Evolutionary conservation across 2,797 vertebrate genomes (phyloP).

Genomic region (Tapirus indicus): DNA sequence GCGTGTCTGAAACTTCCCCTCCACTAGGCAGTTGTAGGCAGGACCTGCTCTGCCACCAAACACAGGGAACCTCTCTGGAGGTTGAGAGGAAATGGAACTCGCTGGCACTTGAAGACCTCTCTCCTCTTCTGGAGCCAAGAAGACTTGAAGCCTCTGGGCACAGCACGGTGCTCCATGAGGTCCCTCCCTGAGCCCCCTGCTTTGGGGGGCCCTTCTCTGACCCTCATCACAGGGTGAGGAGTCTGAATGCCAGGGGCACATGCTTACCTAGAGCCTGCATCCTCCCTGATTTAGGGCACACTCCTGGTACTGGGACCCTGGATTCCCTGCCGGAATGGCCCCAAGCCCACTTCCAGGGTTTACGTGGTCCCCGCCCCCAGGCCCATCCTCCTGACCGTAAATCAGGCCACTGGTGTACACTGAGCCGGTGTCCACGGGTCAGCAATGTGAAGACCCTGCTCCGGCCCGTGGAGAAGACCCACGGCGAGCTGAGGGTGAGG

Average conservation of each 20-base stretch:
- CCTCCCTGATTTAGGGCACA: not conserved
- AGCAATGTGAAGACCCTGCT: not conserved
- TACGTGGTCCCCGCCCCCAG: fast-evolving
- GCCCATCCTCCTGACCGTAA: not conserved
- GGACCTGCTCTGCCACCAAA: not conserved
- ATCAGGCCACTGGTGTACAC: not conserved
- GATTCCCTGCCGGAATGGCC: too few species aligned
- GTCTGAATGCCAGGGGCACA: not conserved
- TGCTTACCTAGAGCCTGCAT: not conserved
- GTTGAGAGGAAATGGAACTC: not conserved
- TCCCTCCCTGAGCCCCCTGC: not conserved
- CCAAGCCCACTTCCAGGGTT: not conserved
- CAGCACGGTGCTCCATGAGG: not conserved
- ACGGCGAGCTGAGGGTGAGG: not conserved
- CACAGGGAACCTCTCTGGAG: not conserved
- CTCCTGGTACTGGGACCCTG: not conserved
- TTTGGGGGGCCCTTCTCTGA: not conserved
- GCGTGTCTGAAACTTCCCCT: not conserved
- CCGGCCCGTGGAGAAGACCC: not conserved
- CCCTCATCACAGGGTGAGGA: not conserved
- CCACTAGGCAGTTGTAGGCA: not conserved
- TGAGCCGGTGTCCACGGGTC: not conserved
- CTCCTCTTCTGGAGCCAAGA: not conserved
- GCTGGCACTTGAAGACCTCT: not conserved
- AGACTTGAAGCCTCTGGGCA: not conserved